These are phyloP conservation scores for Machimus atricapillus DNA, from an alignment of 2,888 invertebrate species.

Conservation along the genomic window DNA sequence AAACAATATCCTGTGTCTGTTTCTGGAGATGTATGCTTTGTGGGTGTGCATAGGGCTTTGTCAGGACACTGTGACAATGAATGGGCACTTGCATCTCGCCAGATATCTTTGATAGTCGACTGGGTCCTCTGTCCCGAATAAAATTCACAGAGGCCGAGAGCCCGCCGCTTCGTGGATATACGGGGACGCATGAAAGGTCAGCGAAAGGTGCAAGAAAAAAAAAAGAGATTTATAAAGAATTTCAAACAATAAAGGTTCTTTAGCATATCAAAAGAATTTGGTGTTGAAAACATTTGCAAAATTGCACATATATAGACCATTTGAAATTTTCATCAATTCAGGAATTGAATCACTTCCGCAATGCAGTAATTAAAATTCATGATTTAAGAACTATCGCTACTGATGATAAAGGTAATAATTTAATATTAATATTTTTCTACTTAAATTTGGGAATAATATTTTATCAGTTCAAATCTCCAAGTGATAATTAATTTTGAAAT, in stretches of 20 bases:
- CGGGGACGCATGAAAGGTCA: background rate
- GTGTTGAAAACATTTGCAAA: background rate
- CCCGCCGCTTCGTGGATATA: background rate
- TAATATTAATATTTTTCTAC: too few relatives aligned
- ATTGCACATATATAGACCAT: background rate
- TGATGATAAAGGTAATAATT: too few relatives aligned
- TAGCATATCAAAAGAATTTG: background rate
- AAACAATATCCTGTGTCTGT: slow-evolving; percentile 36
- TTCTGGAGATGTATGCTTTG: background rate
- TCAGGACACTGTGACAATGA: slow-evolving; percentile 21
- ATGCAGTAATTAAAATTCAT: background rate
- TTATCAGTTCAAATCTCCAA: too few relatives aligned
- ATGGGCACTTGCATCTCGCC: slow-evolving; percentile 29
- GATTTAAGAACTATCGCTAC: background rate
- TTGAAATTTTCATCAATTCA: background rate
- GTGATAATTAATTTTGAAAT: too few relatives aligned
- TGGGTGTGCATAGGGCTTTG: slow-evolving; percentile 12
- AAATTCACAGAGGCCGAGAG: background rate
- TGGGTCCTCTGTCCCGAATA: slow-evolving; percentile 8
- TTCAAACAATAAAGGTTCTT: background rate
- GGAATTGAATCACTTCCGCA: background rate
- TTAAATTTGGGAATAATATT: too few relatives aligned
- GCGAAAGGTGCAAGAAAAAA: background rate
- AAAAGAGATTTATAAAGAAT: background rate
- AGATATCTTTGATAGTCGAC: slow-evolving; percentile 32